Conservation (phyloP, 2,888 invertebrate species). For the Sympetrum striolatum region DNA sequence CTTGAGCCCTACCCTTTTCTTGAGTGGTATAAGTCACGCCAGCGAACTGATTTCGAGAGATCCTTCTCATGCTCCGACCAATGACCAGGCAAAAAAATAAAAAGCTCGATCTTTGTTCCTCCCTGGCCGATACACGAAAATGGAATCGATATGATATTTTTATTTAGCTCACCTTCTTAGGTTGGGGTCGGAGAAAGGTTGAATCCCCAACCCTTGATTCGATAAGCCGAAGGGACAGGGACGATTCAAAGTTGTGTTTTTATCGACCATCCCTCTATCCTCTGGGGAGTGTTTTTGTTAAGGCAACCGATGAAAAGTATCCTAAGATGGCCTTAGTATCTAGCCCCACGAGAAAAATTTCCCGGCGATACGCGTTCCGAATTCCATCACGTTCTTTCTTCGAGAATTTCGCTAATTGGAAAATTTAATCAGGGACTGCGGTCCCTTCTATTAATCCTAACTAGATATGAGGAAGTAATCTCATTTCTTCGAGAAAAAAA, state of each 20-base stretch:
- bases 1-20: background rate
- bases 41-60: background rate
- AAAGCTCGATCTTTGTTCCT: background rate
- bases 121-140: constrained; percentile 5
- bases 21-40: background rate
- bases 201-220: background rate
- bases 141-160: constrained; percentile 33
- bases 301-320: background rate
- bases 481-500: background rate
- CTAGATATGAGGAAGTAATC: background rate
- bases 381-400: background rate
- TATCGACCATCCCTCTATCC: background rate
- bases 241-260: background rate
- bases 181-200: background rate
- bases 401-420: background rate
- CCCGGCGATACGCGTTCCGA: background rate
- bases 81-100: background rate
- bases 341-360: background rate
- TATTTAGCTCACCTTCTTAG: background rate
- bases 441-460: background rate
- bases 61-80: background rate
- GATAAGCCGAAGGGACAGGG: background rate
- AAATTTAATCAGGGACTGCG: background rate
- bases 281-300: background rate
- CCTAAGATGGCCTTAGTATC: background rate